Base-by-base conservation (phyloP, 2,888 invertebrate genomes). In the Argyresthia albistria region DNA sequence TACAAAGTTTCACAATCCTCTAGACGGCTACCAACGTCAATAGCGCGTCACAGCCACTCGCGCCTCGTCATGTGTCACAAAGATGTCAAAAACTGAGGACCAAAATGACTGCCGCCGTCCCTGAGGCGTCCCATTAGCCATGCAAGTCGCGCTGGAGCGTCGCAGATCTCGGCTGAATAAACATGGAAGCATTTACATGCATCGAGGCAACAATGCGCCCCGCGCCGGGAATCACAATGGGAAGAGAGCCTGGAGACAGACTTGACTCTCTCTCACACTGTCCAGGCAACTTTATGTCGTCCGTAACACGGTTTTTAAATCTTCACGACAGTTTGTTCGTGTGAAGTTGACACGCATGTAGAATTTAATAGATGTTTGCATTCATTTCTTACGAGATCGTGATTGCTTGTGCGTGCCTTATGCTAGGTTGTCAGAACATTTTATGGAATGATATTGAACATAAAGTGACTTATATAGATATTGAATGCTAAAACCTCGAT, bases 151-250 rank as follows among this genome's bases (percentile, higher is more conserved):
- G 49, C 10, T 37, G 37, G 25, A 25, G 25, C 25, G 25, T 25
- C 25, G 37, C 42, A 46, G 75, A 68, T 71, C 75, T 73, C 70
- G 70, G 72, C 75, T 81, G 86, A 84, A 84, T 84, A 83, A 80
- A 83, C 86, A 83, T 80, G 70, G 69, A 67, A 65, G 78, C 69
- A 81, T 87, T 86, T 80, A 80, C 83, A 87, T 87, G 86, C 84
- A 83, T 78, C 80, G 76, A 68, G 76, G 83, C 73, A 64, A 71
- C 81, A 84, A 84, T 83, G 80, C 82, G 76, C 70, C 72, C 25
- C 76, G 42, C 14, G 80, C 76, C 63, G 60, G 62, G 67, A 83
- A 86, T 87, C 75, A 72, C 69, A 86, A 84, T 80, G 73, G 60
- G 65, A 11, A 39, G 39, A 39, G 39, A 9, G 39, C 39, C 39